These are phyloP conservation scores for Clusia tigrina DNA, from an alignment of 2,888 invertebrate genomes.

Conservation along the genomic window DNA sequence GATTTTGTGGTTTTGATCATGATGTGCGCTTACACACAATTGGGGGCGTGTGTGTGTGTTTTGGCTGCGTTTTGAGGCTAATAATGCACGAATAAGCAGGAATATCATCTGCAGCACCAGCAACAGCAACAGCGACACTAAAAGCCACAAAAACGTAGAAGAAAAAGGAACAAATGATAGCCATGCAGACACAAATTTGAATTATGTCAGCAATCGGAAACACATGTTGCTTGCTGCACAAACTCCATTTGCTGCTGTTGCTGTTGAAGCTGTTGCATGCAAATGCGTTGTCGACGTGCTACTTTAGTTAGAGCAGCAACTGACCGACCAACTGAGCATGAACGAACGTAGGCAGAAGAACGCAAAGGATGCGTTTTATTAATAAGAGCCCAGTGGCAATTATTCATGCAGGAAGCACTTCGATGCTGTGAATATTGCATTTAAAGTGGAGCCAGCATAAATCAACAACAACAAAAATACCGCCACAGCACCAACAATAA, in stretches of 20 bases:
- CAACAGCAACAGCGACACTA: neutral
- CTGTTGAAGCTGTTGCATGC: slow-evolving; percentile 6
- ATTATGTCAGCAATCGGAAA: slow-evolving; percentile 4
- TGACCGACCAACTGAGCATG: too few species aligned
- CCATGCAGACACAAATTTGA: neutral
- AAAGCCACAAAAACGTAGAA: too few species aligned
- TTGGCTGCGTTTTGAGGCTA: neutral
- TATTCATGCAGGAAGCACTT: too few species aligned
- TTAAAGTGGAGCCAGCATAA: too few species aligned
- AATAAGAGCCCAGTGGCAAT: too few species aligned
- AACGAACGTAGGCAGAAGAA: too few species aligned
- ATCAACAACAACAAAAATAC: too few species aligned
- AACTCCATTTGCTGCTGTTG: slow-evolving; percentile 1
- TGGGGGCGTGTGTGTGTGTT: neutral
- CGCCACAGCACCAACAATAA: too few species aligned
- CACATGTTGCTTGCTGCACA: slow-evolving; percentile 9
- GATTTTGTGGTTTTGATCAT: neutral
- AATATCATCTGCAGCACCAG: neutral
- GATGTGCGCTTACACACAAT: neutral
- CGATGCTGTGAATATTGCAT: too few species aligned
- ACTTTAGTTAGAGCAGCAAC: neutral
- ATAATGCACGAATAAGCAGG: neutral
- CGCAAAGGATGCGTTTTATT: too few species aligned
- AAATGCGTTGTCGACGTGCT: neutral
- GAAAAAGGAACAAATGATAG: neutral